Percentiles rank a stretch among this genome's conserved stretches.
Conservation (phyloP, 1,140 invertebrate species). For the Aleiodes sp. region DNA sequence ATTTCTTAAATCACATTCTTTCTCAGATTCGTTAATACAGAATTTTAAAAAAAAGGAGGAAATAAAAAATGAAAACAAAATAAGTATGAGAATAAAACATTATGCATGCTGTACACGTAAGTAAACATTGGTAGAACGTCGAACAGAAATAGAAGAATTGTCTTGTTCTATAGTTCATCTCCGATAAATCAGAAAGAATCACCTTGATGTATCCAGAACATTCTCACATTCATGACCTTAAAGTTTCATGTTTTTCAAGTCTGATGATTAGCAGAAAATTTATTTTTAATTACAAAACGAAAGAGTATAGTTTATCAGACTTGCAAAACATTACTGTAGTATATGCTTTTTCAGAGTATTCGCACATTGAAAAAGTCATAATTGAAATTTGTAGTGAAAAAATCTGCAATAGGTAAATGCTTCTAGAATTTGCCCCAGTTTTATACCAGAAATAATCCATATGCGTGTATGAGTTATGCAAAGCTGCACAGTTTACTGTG, state of each 20-base stretch:
- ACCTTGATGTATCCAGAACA: constrained; percentile 40
- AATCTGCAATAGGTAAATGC: neutral
- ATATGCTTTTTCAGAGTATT: constrained; percentile 13
- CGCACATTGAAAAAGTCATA: constrained; percentile 17
- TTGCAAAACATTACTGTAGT: constrained; percentile 24
- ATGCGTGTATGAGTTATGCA: constrained; percentile 56
- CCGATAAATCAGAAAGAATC: constrained; percentile 32
- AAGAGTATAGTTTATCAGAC: neutral
- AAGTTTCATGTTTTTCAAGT: constrained; percentile 33
- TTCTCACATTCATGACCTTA: constrained; percentile 40
- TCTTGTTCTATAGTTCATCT: constrained; percentile 34
- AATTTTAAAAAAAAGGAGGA: constrained; percentile 31
- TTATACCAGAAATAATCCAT: constrained; percentile 42
- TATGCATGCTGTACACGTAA: constrained; percentile 36
- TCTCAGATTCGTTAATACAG: too few species aligned
- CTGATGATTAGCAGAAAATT: constrained; percentile 14
- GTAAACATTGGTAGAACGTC: constrained; percentile 48
- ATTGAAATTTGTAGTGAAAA: neutral
- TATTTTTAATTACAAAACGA: neutral
- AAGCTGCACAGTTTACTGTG: constrained; percentile 55
- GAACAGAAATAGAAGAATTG: constrained; percentile 50
- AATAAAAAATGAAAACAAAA: constrained; percentile 23
- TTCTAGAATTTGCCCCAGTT: constrained; percentile 33
- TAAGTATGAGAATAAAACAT: constrained; percentile 24
- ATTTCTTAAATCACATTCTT: neutral